Conservation (phyloP, 2,888 invertebrate species). For the Phaonia tiefii region DNA sequence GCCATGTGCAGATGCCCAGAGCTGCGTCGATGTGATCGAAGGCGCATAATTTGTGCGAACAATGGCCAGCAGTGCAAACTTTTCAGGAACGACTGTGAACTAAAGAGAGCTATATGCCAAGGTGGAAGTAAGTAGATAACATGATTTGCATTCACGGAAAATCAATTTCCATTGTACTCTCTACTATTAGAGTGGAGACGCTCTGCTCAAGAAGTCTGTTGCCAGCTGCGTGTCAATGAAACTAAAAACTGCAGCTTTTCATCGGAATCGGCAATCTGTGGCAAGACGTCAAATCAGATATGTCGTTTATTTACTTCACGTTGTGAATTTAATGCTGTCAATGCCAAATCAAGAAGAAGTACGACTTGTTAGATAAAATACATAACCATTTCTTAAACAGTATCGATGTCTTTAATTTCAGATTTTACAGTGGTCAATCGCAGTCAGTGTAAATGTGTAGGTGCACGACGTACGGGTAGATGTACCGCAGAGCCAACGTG, state of each 20-base stretch:
- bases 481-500: slow-evolving; percentile 31
- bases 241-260: slow-evolving; percentile 16
- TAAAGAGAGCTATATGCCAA: not conserved
- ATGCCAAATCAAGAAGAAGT: slow-evolving; percentile 1
- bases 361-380: too few species aligned
- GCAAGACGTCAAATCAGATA: not conserved
- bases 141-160: not conserved
- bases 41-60: slow-evolving; percentile 1
- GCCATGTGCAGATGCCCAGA: slow-evolving; percentile 38
- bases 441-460: slow-evolving; percentile 29
- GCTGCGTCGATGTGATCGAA: slow-evolving; percentile 9
- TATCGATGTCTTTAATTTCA: slow-evolving; percentile 3
- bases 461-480: not conserved
- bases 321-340: slow-evolving; percentile 39
- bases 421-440: slow-evolving; percentile 29
- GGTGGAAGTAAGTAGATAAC: slow-evolving; percentile 47
- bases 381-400: not conserved
- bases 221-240: slow-evolving; percentile 31
- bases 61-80: slow-evolving; percentile 27
- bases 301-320: slow-evolving; percentile 43
- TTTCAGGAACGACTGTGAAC: slow-evolving; percentile 44
- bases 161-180: not conserved
- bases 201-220: slow-evolving; percentile 35
- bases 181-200: slow-evolving; percentile 34
- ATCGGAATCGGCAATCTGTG: slow-evolving; percentile 8